Base-by-base conservation (phyloP, 2,113 vertebrate species). In the Corythornis madagascariensis region DNA sequence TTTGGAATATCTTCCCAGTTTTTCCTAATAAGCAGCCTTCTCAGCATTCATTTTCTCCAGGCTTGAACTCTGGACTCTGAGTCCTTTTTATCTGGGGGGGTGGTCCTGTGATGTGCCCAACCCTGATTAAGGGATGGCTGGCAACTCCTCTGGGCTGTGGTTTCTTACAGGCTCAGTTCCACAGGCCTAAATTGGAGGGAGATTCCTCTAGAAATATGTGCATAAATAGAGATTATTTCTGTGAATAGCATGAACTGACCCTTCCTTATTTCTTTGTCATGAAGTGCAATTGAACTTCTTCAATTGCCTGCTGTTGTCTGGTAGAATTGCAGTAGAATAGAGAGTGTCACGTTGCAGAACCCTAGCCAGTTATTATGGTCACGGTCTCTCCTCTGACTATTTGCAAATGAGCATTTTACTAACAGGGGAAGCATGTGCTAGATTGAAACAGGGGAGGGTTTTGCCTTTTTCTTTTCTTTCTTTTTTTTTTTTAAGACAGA, bases 391-490 rank as follows among this genome's bases (percentile, higher is more conserved):
- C 43, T 92, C 89, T 86, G 72, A 73, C 56, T 92, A 69, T 83
- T 74, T 83, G 38, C 64, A 95, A 87, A 93, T 90, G 90, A 90
- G 73, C 59, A 94, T 89, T 94, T 92, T 77, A 50, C 42, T 92
- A 94, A 84, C 61, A 78, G 42, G 53, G 35, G 43, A 95, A 94
- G 18, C 64, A 60, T 86, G 67, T 74, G 73, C 43, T 95, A 83
- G 52, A 95, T 92, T 94, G 91, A 94, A 96, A 77, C 55, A 80
- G 35, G 16, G 22, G n/a, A 83, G 10, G 4, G 0, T 25, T 21
- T 9, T 28, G 53, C 42, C 24, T 50, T 60, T 12, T 9, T 18
- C n/a, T 55, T 20, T 20, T 33, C 18, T 8, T 25, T 55, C 7
- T 6, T 15, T 43, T 60, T 20, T 20, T 33, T 61, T 74, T 70